phyloP scores from a whole-genome alignment of 2,888 invertebrate genomes.

The Eupithecia exiguata region DNA sequence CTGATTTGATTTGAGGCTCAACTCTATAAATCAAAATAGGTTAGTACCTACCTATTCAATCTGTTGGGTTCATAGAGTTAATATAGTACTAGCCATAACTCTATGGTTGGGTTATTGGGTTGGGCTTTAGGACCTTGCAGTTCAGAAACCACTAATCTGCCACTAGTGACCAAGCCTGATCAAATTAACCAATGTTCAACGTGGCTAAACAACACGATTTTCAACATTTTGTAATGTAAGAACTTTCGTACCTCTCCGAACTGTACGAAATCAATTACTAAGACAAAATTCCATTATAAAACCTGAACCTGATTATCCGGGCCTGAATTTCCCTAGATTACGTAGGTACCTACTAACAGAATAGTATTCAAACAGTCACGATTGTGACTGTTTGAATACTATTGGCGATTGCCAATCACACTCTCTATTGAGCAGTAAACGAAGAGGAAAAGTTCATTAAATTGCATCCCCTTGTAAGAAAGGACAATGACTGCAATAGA shows the following conservation, averaged over 20 bases:
- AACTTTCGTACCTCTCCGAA: neutral
- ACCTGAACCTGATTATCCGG: no score
- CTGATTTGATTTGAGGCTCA: neutral
- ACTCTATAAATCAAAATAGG: no score
- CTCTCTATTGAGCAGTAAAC: slow-evolving; percentile 4
- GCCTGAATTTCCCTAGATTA: no score
- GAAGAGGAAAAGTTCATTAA: slow-evolving; percentile 4
- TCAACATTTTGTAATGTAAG: neutral
- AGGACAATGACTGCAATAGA: slow-evolving; percentile 25
- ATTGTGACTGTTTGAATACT: no score
- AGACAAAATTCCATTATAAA: neutral
- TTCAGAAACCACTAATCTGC: neutral
- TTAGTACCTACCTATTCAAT: no score
- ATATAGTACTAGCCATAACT: no score
- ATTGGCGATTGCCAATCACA: slow-evolving; percentile 5
- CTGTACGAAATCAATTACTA: neutral
- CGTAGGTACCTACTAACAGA: neutral
- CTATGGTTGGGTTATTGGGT: no score
- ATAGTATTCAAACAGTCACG: neutral
- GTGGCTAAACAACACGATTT: neutral
- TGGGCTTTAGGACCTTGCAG: neutral
- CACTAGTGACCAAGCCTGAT: neutral
- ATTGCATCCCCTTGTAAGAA: slow-evolving; percentile 11
- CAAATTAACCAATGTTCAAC: no score
- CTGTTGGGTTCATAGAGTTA: no score